Evolutionary conservation across 2,888 invertebrate species (phyloP), one percentile per base, ranked within the genome.

Genomic region (Sesamia inferens): DNA sequence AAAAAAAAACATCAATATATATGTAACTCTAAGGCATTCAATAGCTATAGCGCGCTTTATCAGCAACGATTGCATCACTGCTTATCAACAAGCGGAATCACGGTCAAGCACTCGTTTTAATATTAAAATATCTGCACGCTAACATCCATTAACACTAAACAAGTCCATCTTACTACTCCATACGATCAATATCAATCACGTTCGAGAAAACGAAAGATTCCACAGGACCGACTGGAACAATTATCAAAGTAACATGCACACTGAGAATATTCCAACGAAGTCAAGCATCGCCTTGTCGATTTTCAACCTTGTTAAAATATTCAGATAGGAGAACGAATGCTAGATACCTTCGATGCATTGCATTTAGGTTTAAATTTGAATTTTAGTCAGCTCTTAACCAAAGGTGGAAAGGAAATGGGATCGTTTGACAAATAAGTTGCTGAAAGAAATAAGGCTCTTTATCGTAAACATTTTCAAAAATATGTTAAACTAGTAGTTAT

Each of bases 231-330:
- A 44, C 62, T 57, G n/a, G 39, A 57, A 22, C 57, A 39, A 68
- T 81, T 67, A 59, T 24, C 13, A 31, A 64, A 51, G 71, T 64
- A 68, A 67, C 67, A 31, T 64, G 78, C 47, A 47, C 44, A 51
- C n/a, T 68, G 64, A 51, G 71, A 78, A 77, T 61, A 71, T 22
- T 55, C 7, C 39, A 0, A 39, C 5, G 39, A 39, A 39, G 76
- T 71, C 70, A 51, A 67, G 66, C 79, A 76, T 76, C 66, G 72
- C 65, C 55, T 68, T 68, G 68, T 24, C 59, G 78, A 65, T 44
- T 68, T 13, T 10, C 6, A 54, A 68, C 82, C 67, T 71, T 61
- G 68, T 68, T 78, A 42, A 14, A 70, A 16, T 39, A 31, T 73
- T 42, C n/a, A 14, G 44, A 51, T 61, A 73, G 54, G 57, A 65